phyloP scores from a whole-genome alignment of 2,113 vertebrate species.

The Indicator maculatus region DNA sequence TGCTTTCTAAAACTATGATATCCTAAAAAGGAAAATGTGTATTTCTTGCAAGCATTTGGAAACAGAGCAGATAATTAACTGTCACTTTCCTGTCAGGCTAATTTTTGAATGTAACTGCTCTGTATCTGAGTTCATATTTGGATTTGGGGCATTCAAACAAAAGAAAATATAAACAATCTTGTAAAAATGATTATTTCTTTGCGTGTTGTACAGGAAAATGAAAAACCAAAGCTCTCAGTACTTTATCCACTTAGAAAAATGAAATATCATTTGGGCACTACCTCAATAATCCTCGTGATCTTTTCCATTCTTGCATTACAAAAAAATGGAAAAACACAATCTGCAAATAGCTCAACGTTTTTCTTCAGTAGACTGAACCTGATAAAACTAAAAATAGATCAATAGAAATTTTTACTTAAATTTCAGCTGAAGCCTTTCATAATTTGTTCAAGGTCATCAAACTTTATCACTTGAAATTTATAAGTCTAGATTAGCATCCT shows the following conservation, averaged over 20 bases:
- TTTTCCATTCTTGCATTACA: background rate
- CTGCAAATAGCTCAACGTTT: background rate
- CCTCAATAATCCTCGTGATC: background rate
- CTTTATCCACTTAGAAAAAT: background rate
- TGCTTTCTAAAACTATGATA: background rate
- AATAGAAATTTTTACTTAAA: background rate
- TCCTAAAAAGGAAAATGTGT: background rate
- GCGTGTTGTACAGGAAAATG: background rate
- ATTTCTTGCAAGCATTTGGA: background rate
- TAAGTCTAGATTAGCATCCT: background rate
- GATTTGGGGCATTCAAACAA: background rate
- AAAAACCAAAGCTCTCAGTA: background rate
- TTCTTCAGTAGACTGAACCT: background rate
- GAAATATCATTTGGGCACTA: background rate
- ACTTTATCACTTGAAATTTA: background rate
- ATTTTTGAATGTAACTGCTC: background rate
- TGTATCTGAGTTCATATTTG: background rate
- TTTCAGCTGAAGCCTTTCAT: background rate
- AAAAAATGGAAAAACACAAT: background rate
- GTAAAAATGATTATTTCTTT: background rate
- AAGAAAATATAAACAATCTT: background rate
- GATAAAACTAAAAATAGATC: background rate
- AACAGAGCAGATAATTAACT: background rate
- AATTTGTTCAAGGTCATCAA: background rate
- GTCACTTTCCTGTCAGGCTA: background rate